Evolutionary conservation across 1,140 invertebrate genomes (phyloP).

Genomic region (Musca domestica): DNA sequence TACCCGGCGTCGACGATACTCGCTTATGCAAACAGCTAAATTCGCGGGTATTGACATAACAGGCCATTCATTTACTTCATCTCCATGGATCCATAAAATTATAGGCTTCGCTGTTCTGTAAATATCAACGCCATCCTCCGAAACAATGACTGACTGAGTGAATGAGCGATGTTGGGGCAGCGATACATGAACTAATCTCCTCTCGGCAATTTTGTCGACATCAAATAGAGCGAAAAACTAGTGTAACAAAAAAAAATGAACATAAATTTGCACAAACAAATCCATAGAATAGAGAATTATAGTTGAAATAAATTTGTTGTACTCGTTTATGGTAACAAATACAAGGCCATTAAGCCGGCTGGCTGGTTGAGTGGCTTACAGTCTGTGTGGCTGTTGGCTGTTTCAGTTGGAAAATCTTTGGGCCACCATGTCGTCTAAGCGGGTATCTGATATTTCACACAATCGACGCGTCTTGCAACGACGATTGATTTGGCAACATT

Average conservation of each 20-base stretch:
- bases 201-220: conserved; percentile 16
- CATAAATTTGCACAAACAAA: neutral
- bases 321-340: conserved; percentile 14
- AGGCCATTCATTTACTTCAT: conserved; percentile 9
- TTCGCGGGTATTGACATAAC: neutral
- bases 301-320: conserved; percentile 19
- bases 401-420: too few species aligned
- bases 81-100: conserved; percentile 9
- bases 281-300: neutral
- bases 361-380: neutral
- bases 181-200: conserved; percentile 7
- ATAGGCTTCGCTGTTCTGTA: neutral
- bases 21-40: too few species aligned
- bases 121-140: neutral
- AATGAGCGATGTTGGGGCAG: neutral
- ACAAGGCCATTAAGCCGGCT: conserved; percentile 21
- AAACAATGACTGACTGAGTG: neutral
- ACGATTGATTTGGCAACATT: too few species aligned
- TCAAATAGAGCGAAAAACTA: conserved; percentile 19
- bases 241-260: conserved; percentile 9
- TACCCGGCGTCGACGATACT: too few species aligned
- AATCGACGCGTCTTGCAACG: too few species aligned
- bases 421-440: too few species aligned
- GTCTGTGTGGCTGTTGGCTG: too few species aligned
- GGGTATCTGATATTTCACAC: too few species aligned